Evolutionary conservation across 2,113 vertebrate genomes (phyloP), one percentile per base, ranked within the genome.

Genomic region (Ifrita kowaldi): DNA sequence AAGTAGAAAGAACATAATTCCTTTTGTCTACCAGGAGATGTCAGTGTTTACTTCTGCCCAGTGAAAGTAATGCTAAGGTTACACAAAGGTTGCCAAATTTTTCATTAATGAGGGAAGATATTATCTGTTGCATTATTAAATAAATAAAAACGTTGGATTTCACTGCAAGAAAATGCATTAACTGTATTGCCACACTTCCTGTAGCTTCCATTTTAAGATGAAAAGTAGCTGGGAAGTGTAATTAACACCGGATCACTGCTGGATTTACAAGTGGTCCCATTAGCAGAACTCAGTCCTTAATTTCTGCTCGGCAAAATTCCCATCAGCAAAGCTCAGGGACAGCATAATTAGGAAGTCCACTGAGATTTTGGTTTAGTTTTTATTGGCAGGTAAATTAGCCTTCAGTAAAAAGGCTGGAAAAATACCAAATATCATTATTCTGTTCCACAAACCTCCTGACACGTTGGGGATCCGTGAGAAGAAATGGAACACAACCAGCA

Each of bases 41-140:
- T 97, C 97, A 96, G 77, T 93, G 84, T 97, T 96, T 79, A 65
- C 97, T 95, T 93, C 87, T 86, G 82, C 90, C 92, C 91, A 83
- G 53, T 27, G 20, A 95, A 85, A 97, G 83, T 59, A 89, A 89
- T 4, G 8, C 71, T 86, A 49, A 79, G 95, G 85, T 87, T 96
- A 94, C 85, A 70, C 67, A 89, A 69, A 70, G 37, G 33, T 85
- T 96, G 94, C 82, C 75, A 94, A 87, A 26, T 70, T 67, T 83
- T 55, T 93, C 62, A 37, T 85, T 91, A 79, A 57, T 20, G 28
- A 84, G 33, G n/a, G 35, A 75, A 80, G 59, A 68, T 33, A 71
- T 23, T 70, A 30, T 23, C 57, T 12, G 13, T 73, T 81, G n/a
- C 37, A 52, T 56, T 90, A 77, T 62, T 92, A 84, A 94, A 84